Base-by-base conservation (phyloP, 2,888 invertebrate genomes). In the Athripsodes cinereus region DNA sequence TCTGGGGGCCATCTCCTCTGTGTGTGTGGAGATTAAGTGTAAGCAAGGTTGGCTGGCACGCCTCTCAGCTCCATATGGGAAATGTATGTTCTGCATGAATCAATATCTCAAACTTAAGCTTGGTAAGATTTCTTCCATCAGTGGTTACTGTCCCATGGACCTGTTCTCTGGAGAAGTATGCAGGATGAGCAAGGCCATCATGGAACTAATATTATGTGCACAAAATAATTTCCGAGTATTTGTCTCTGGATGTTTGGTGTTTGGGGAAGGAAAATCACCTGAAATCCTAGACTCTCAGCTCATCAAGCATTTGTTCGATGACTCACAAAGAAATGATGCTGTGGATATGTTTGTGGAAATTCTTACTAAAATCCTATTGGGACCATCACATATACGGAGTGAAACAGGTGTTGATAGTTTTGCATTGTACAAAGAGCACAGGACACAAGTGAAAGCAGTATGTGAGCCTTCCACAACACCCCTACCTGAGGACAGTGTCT, bases 61-160 rank as follows among this genome's bases (percentile, higher is more conserved):
- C 13, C 66, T 61, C 34, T 72, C 80, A 22, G 66, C 67, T 26
- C 66, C 65, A 21, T 68, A 71, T 61, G 69, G 71, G 1, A 79
- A 76, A 66, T 84, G 84, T 66, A 79, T 81, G 66, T 81, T 75
- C 66, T 80, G 84, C 66, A 67, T 82, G 46, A 83, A 82, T 68
- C 83, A 84, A 65, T 74, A 74, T 70, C 65, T 73, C 44, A 78
- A 85, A 78, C 66, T 82, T 57, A 72, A 77, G 67, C 70, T 76
- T 26, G 74, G 75, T n/a, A 72, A 79, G 60, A 81, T 84, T 60
- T 66, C 70, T 26, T 66, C 67, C 2, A 71, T 74, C 46, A 86
- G 85, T 67, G 69, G 71, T n/a, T 88, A 87, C 67, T 88, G 88
- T 66, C 88, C 88, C 0, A 69, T 88, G 57, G 84, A 87, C 68